Conservation (phyloP, 2,113 vertebrate species). For the Atractosteus spatula region DNA sequence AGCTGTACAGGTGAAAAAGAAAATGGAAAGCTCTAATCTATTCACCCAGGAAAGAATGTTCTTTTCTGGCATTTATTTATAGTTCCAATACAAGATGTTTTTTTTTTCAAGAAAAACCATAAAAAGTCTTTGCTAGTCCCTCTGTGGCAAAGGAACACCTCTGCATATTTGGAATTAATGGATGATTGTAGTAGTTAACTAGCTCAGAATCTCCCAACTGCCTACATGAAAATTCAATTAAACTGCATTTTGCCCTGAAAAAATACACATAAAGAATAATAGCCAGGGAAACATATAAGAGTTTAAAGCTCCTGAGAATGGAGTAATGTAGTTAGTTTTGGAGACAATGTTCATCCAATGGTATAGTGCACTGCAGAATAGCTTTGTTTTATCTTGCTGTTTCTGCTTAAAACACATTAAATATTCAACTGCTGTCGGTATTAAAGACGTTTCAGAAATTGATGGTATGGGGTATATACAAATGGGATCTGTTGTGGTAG, state of each 20-base stretch:
- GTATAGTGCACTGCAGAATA: no score
- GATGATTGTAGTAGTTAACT: neutral
- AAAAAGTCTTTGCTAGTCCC: no score
- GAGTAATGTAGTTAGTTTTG: neutral
- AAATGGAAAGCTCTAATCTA: slow-evolving; percentile 9
- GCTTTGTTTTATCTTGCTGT: no score
- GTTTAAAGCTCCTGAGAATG: neutral
- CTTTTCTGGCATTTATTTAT: neutral
- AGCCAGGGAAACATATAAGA: neutral
- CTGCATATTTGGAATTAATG: neutral
- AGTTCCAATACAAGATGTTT: slow-evolving; percentile 1
- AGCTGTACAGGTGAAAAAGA: neutral
- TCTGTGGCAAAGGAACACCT: neutral
- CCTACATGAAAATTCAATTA: slow-evolving; percentile 25
- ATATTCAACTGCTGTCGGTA: no score
- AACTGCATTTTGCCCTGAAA: neutral
- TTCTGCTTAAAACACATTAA: no score
- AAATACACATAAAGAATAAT: neutral
- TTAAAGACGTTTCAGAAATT: no score
- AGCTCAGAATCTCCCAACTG: neutral
- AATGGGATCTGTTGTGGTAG: no score
- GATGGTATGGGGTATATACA: no score
- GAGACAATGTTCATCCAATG: neutral
- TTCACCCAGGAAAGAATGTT: slow-evolving; percentile 24
- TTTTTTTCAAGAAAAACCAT: neutral